phyloP scores from a whole-genome alignment of 2,113 vertebrate genomes.

The Chaetodon auriga region DNA sequence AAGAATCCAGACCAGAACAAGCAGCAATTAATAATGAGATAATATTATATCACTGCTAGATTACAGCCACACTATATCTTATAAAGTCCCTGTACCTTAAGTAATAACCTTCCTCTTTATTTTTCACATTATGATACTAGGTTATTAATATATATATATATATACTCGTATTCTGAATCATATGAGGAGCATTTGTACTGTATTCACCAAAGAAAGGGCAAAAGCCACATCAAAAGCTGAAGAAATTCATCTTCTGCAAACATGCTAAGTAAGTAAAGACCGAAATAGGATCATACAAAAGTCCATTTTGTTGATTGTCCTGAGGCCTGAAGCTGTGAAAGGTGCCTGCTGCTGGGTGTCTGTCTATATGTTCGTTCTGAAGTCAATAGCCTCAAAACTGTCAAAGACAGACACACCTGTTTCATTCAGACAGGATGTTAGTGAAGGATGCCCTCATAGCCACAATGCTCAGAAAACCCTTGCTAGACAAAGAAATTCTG shows the following conservation, averaged over 20 bases:
- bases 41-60: slow-evolving; percentile 41
- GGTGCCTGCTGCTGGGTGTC: slow-evolving; percentile 51
- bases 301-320: slow-evolving; percentile 58
- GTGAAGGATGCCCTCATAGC: slow-evolving; percentile 46
- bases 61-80: slow-evolving; percentile 20
- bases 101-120: slow-evolving; percentile 52
- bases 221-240: slow-evolving; percentile 63
- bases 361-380: slow-evolving; percentile 55
- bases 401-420: slow-evolving; percentile 74
- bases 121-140: slow-evolving; percentile 49
- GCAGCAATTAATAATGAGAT: too few relatives aligned
- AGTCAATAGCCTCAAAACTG: slow-evolving; percentile 53
- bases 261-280: slow-evolving; percentile 47
- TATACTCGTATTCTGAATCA: too few relatives aligned
- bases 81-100: slow-evolving; percentile 37
- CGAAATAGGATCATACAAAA: slow-evolving; percentile 58
- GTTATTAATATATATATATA: too few relatives aligned
- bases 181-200: slow-evolving; percentile 35
- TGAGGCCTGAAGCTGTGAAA: slow-evolving; percentile 57
- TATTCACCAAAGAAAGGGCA: slow-evolving; percentile 54
- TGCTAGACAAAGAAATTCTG: slow-evolving; percentile 54
- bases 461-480: slow-evolving; percentile 37
- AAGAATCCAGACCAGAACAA: too few relatives aligned
- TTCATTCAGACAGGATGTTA: slow-evolving; percentile 61
- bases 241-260: slow-evolving; percentile 60